These are phyloP conservation scores for Petrocephalus microphthalmus DNA, from an alignment of 2,113 vertebrate genomes.

Conservation along the genomic window DNA sequence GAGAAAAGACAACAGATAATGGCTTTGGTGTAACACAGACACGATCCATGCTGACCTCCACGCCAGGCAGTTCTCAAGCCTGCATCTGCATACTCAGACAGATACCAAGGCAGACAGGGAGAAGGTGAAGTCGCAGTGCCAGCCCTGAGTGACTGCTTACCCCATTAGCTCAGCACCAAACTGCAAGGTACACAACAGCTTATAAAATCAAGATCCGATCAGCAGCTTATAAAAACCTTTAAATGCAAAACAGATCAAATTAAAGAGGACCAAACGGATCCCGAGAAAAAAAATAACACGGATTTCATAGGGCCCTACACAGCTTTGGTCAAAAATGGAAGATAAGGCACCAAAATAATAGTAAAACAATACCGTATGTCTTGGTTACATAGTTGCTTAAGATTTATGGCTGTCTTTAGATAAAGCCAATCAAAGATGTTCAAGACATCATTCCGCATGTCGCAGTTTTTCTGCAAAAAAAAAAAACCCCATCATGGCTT, in stretches of 20 bases:
- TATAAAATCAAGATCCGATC: too few species aligned
- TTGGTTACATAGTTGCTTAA: background rate
- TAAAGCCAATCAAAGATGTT: background rate
- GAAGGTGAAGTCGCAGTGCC: background rate
- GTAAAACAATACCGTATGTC: background rate
- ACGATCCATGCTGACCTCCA: background rate
- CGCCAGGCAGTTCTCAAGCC: background rate
- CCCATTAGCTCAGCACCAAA: background rate
- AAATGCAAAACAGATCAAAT: too few species aligned
- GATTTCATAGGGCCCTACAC: too few species aligned
- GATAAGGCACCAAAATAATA: background rate
- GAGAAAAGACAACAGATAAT: background rate
- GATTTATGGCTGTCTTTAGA: background rate
- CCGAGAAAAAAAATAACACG: too few species aligned
- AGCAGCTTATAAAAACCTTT: too few species aligned
- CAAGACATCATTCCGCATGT: background rate
- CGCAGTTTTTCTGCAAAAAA: background rate
- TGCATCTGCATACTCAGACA: background rate
- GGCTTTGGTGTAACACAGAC: background rate
- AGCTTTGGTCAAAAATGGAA: background rate
- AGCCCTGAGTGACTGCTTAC: background rate
- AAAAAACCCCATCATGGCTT: background rate
- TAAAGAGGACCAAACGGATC: too few species aligned
- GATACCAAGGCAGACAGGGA: background rate
- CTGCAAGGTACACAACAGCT: background rate